A percentile compares a stretch with the other conserved stretches of the same genome.
Conservation (phyloP, 2,888 invertebrate genomes). For the Apamea epomidion region DNA sequence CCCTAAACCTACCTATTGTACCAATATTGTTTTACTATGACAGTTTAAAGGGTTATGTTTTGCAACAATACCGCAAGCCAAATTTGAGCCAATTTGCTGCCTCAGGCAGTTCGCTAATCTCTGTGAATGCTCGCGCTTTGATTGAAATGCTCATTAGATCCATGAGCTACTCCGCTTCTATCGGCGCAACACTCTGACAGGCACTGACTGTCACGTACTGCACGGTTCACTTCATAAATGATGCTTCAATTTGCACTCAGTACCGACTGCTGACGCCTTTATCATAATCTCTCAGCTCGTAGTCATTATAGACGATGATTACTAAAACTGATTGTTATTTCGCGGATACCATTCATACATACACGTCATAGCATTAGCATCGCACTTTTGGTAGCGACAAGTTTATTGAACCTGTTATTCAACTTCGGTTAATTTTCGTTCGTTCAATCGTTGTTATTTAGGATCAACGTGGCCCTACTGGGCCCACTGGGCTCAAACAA, state of each 20-base stretch:
- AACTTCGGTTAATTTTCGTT: neutral
- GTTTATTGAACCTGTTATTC: neutral
- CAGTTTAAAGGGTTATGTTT: neutral
- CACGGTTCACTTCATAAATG: neutral
- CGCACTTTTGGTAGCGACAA: neutral
- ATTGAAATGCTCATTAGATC: constrained; percentile 8
- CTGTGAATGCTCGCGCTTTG: neutral
- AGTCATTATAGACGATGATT: neutral
- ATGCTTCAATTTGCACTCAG: neutral
- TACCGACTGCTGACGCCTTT: neutral
- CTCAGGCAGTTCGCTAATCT: neutral
- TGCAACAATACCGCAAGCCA: neutral
- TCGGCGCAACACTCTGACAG: neutral
- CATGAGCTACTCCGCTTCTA: neutral
- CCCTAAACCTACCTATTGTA: neutral
- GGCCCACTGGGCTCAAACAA: neutral
- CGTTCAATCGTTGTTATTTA: neutral
- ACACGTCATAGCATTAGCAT: neutral
- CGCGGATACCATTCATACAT: neutral
- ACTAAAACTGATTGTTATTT: neutral
- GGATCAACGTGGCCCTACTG: neutral
- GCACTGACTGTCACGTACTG: too few species aligned
- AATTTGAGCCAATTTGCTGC: neutral
- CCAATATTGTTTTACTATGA: neutral
- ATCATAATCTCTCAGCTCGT: too few species aligned